A percentile compares a stretch with the other conserved stretches of the same genome.
Evolutionary conservation across 2,797 vertebrate genomes (phyloP).

Genomic region (Falco columbarius): DNA sequence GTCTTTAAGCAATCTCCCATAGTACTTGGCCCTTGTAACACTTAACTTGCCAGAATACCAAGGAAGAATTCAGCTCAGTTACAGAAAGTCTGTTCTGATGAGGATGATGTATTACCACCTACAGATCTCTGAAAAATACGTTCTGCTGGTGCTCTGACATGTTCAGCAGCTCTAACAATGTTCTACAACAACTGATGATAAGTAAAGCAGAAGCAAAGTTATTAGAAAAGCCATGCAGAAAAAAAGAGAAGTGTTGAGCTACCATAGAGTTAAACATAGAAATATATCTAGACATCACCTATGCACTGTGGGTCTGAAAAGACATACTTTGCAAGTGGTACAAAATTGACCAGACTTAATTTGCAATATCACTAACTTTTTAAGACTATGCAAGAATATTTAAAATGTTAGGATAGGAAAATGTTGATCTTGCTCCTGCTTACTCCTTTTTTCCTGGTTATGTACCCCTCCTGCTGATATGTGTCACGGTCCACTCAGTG

Average conservation of each 20-base stretch:
- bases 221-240: background rate
- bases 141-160: background rate
- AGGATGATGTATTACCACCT: no score
- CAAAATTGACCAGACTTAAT: background rate
- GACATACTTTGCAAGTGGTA: background rate
- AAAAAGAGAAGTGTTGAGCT: background rate
- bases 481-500: background rate
- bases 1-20: background rate
- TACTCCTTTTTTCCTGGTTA: background rate
- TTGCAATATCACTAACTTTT: background rate
- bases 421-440: background rate
- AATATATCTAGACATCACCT: background rate
- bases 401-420: background rate
- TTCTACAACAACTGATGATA: background rate
- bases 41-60: background rate
- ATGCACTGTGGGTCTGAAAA: background rate
- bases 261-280: background rate
- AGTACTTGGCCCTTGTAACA: rapidly evolving
- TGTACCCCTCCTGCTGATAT: background rate
- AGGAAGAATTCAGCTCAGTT: background rate
- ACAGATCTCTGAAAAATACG: background rate
- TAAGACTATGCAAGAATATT: background rate
- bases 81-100: background rate
- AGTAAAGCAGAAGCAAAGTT: background rate
- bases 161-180: background rate